Evolutionary conservation across 2,113 vertebrate genomes (phyloP), one percentile per base, ranked within the genome.

Genomic region (Austrofundulus limnaeus): DNA sequence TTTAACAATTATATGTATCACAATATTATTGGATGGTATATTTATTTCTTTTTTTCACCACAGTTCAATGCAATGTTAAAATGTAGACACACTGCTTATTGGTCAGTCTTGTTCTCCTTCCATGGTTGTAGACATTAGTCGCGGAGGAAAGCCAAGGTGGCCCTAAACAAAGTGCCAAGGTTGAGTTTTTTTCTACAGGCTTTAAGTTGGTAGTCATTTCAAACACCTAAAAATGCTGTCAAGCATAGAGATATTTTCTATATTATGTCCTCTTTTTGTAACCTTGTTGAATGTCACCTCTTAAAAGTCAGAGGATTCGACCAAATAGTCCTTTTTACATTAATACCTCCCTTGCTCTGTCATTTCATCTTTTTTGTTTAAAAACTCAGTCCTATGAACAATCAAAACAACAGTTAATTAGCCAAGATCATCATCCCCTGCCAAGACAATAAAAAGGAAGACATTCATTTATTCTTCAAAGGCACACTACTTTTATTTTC

Each of bases 401-500:
- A 72, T 78, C 69, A 78, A 74, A 76, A 75, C 72, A 60, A 57
- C 65, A 55, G 56, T 66, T 74, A 62, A 72, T 48, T 21, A 50
- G 54, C 66, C 58, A 82, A 72, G 49, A 83, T 81, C 48, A 77
- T 69, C 70, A 54, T 57, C 61, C 21, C 71, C 54, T 61, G 13
- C 51, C 5, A 3, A 21, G 39, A 62, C 51, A 83, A 78, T 65
- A 61, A 47, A 55, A 21, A 14, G 25, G 10, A 39, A 61, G 69
- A 53, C 60, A 65, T 58, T 70, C 70, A 63, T 68, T 77, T 75
- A 50, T 73, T 47, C 66, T 72, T 52, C 42, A 14, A 62, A 78
- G 66, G 75, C 51, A 43, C 64, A 7, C 55, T 50, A 31, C 61
- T 66, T 51, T 57, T 48, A 23, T 47, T 38, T 46, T 53, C 50